phyloP scores from a whole-genome alignment of 1,140 invertebrate species.

The Lucilia cuprina region DNA sequence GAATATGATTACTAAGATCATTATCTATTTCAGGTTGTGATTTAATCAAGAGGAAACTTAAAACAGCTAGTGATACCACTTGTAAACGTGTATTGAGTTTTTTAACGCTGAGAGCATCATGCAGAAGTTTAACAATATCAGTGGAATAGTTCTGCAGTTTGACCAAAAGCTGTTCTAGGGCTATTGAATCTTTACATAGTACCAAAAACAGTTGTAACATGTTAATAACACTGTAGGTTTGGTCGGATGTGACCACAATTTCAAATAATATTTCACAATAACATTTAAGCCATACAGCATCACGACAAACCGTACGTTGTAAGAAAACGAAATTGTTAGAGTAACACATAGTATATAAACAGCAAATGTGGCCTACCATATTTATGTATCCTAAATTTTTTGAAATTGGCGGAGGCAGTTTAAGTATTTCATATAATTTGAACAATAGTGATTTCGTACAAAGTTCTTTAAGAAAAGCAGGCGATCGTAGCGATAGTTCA shows the following conservation, averaged over 20 bases:
- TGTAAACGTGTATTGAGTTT: conserved; percentile 38
- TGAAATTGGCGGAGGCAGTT: conserved; percentile 20
- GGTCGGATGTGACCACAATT: conserved; percentile 37
- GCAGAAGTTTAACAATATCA: conserved; percentile 42
- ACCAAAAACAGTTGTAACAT: conserved; percentile 49
- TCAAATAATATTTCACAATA: conserved; percentile 29
- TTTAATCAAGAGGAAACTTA: conserved; percentile 46
- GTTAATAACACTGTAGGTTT: conserved; percentile 19
- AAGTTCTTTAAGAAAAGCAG: conserved; percentile 41
- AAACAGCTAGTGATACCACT: conserved; percentile 38
- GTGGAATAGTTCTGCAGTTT: conserved; percentile 35
- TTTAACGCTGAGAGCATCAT: conserved; percentile 35
- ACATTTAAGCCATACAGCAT: conserved; percentile 42
- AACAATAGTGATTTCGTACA: conserved; percentile 44
- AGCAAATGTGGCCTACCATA: conserved; percentile 44
- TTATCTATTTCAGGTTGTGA: background rate
- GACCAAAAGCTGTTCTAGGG: conserved; percentile 42
- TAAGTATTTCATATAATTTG: conserved; percentile 49
- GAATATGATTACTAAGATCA: background rate
- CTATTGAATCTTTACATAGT: conserved; percentile 46
- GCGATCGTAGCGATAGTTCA: conserved; percentile 31
- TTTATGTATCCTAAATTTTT: background rate
- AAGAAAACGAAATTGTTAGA: conserved; percentile 44
- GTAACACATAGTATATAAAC: conserved; percentile 48
- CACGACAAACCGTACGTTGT: conserved; percentile 52